phyloP scores from a whole-genome alignment of 2,888 invertebrate genomes.

The Ferdinandea cuprea region DNA sequence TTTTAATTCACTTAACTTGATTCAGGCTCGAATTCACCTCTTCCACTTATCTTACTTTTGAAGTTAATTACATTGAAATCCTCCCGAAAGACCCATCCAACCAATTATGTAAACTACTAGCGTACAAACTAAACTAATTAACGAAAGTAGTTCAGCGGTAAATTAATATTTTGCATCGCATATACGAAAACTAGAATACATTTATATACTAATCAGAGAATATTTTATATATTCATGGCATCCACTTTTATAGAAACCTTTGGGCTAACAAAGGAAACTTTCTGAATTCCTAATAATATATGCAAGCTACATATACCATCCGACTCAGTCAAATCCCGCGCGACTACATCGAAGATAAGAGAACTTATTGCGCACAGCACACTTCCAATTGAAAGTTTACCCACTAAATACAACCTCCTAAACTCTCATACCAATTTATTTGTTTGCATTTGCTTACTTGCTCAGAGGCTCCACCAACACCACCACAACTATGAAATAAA shows the following conservation, averaged over 20 bases:
- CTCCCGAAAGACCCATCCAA: constrained; percentile 44
- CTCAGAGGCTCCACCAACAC: no score
- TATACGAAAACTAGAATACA: constrained; percentile 6
- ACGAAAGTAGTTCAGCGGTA: constrained; percentile 58
- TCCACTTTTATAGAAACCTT: constrained; percentile 16
- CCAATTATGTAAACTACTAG: constrained; percentile 55
- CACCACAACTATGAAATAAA: constrained; percentile 14
- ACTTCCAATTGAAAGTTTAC: constrained; percentile 50
- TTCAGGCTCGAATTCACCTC: constrained; percentile 1
- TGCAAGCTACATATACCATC: constrained; percentile 6
- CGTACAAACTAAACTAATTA: constrained; percentile 60
- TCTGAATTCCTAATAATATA: constrained; percentile 24
- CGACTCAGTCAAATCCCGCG: constrained; percentile 15
- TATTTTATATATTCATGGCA: constrained; percentile 55
- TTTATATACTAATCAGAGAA: constrained; percentile 35
- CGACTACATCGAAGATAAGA: constrained; percentile 55
- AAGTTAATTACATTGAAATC: constrained; percentile 52
- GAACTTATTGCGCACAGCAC: constrained; percentile 48
- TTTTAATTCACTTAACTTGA: constrained; percentile 52
- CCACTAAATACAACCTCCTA: no score
- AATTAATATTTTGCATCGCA: constrained; percentile 61
- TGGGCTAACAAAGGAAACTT: constrained; percentile 30
- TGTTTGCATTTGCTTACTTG: no score
- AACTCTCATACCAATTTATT: no score
- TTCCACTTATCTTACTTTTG: constrained; percentile 31